phyloP scores from a whole-genome alignment of 2,888 invertebrate genomes.

The Frankliniella fusca region DNA sequence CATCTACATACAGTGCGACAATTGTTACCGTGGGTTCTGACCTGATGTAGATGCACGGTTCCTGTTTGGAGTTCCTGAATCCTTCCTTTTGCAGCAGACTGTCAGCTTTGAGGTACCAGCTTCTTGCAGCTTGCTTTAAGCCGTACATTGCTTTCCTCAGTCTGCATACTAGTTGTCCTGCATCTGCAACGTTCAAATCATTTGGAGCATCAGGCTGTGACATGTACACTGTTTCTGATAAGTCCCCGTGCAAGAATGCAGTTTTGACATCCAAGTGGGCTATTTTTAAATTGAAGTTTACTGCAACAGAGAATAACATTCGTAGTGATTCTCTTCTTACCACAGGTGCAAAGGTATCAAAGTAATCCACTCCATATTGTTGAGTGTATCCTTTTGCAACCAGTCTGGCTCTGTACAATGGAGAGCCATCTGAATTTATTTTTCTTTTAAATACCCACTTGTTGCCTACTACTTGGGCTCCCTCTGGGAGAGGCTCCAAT shows the following conservation, averaged over 20 bases:
- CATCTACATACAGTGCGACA: slow-evolving; percentile 38
- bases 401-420: slow-evolving; percentile 41
- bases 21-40: slow-evolving; percentile 36
- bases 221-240: slow-evolving; percentile 39
- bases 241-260: slow-evolving; percentile 41
- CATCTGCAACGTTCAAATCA: slow-evolving; percentile 30
- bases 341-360: slow-evolving; percentile 44
- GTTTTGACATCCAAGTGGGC: slow-evolving; percentile 40
- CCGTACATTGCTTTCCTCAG: slow-evolving; percentile 39
- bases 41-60: slow-evolving; percentile 28
- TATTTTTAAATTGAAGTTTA: slow-evolving; percentile 34
- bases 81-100: not conserved
- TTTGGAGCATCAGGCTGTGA: slow-evolving; percentile 37
- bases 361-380: slow-evolving; percentile 41
- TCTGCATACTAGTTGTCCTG: slow-evolving; percentile 35
- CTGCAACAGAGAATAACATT: slow-evolving; percentile 37
- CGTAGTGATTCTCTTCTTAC: slow-evolving; percentile 39
- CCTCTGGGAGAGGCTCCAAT: slow-evolving; percentile 28
- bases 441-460: slow-evolving; percentile 42
- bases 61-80: not conserved
- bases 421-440: slow-evolving; percentile 39
- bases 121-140: slow-evolving; percentile 38
- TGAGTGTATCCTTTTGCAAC: slow-evolving; percentile 42
- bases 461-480: slow-evolving; percentile 31
- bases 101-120: slow-evolving; percentile 12